phyloP scores from a whole-genome alignment of 2,888 invertebrate species.

The Drosophila austrosaltans region DNA sequence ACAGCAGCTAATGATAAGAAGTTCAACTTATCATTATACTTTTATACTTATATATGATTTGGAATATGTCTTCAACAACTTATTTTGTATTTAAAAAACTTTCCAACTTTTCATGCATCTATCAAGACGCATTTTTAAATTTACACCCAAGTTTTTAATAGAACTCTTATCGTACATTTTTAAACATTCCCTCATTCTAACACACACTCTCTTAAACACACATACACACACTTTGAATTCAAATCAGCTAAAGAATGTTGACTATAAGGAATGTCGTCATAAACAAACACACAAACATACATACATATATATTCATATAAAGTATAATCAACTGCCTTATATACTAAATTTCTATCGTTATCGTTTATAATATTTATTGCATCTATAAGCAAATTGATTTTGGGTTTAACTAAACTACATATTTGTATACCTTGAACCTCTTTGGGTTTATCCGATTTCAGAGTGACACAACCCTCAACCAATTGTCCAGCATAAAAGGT shows the following conservation, averaged over 20 bases:
- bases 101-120: background rate
- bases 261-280: slow-evolving; percentile 65
- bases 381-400: slow-evolving; percentile 2
- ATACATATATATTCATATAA: slow-evolving; percentile 34
- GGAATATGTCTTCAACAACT: no score
- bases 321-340: slow-evolving; percentile 36
- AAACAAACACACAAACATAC: slow-evolving; percentile 28
- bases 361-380: slow-evolving; percentile 60
- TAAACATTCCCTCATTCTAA: slow-evolving; percentile 48
- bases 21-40: background rate
- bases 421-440: slow-evolving; percentile 76
- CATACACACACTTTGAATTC: background rate
- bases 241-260: slow-evolving; percentile 34
- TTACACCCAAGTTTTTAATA: slow-evolving; percentile 19
- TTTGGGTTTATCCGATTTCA: slow-evolving; percentile 75
- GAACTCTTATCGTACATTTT: slow-evolving; percentile 49
- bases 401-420: slow-evolving; percentile 25
- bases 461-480: slow-evolving; percentile 72
- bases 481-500: slow-evolving; percentile 82
- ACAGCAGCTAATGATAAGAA: background rate
- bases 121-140: background rate
- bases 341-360: slow-evolving; percentile 44
- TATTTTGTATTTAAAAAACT: no score
- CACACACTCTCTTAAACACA: background rate
- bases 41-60: no score